Conservation (phyloP, 2,888 invertebrate genomes). For the Masnerella sp. region DNA sequence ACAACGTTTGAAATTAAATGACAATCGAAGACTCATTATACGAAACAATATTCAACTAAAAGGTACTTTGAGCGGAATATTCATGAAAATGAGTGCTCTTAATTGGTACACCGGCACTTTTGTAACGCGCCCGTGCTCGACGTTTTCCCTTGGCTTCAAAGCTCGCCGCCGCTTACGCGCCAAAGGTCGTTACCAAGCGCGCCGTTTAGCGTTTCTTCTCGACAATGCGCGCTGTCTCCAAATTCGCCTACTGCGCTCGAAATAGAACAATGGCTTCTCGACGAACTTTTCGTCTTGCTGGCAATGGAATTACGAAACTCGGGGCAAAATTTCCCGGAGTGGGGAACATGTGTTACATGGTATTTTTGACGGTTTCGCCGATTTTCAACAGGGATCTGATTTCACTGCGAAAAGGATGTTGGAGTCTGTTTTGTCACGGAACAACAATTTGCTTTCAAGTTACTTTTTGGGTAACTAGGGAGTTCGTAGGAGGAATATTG, state of each 20-base stretch:
- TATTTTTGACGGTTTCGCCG: slow-evolving; percentile 9
- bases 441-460: slow-evolving; percentile 7
- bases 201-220: slow-evolving; percentile 36
- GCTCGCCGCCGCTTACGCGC: no score
- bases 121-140: slow-evolving; percentile 9
- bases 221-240: slow-evolving; percentile 37
- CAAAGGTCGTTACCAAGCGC: slow-evolving; percentile 36
- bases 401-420: no score
- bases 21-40: no score
- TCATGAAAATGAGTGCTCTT: slow-evolving; percentile 17
- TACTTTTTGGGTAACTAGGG: no score
- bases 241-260: slow-evolving; percentile 50
- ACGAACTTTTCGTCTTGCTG: slow-evolving; percentile 34
- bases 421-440: no score
- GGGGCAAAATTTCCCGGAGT: slow-evolving; percentile 19
- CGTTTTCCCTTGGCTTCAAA: slow-evolving; percentile 26
- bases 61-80: slow-evolving; percentile 12
- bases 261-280: slow-evolving; percentile 51
- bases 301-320: slow-evolving; percentile 48
- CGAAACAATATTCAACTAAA: no score
- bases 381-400: no score
- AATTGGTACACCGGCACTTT: slow-evolving; percentile 26
- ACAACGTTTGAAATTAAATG: no score
- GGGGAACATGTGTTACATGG: slow-evolving; percentile 23
- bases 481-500: no score